Percentiles rank a stretch among this genome's conserved stretches.
Conservation (phyloP, 2,113 vertebrate genomes). For the Illadopsis cleaveri region DNA sequence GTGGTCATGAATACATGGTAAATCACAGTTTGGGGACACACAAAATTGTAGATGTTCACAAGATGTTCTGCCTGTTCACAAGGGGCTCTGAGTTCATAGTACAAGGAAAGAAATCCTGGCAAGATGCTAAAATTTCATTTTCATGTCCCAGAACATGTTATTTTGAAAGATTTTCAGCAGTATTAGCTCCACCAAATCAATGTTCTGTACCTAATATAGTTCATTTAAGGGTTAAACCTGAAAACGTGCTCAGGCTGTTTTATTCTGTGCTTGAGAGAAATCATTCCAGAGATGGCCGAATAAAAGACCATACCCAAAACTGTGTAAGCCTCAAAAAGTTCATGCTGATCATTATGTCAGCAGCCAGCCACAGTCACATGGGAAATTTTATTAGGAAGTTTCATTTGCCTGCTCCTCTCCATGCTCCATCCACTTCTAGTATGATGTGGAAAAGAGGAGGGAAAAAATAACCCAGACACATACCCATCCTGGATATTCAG, state of each 20-base stretch:
- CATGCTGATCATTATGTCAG: background rate
- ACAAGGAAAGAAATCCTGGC: background rate
- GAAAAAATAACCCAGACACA: background rate
- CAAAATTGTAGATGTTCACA: fast-evolving
- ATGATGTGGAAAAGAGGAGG: background rate
- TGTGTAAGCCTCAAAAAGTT: background rate
- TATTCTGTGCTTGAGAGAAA: background rate
- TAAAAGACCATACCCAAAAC: background rate
- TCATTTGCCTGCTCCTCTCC: background rate
- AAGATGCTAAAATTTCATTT: background rate
- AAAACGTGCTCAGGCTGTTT: background rate
- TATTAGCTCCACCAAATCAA: background rate
- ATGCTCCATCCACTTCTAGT: background rate
- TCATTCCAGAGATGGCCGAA: background rate
- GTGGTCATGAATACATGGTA: background rate
- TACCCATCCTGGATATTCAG: fast-evolving
- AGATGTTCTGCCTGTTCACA: background rate
- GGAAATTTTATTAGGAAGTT: background rate
- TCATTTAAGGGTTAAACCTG: background rate
- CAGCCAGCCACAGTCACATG: background rate
- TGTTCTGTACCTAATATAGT: background rate
- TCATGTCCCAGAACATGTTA: background rate
- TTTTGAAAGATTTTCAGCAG: background rate
- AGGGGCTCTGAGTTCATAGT: background rate
- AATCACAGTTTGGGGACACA: background rate